Conservation (phyloP, 2,797 vertebrate species). For the Gymnopithys bicolor region DNA sequence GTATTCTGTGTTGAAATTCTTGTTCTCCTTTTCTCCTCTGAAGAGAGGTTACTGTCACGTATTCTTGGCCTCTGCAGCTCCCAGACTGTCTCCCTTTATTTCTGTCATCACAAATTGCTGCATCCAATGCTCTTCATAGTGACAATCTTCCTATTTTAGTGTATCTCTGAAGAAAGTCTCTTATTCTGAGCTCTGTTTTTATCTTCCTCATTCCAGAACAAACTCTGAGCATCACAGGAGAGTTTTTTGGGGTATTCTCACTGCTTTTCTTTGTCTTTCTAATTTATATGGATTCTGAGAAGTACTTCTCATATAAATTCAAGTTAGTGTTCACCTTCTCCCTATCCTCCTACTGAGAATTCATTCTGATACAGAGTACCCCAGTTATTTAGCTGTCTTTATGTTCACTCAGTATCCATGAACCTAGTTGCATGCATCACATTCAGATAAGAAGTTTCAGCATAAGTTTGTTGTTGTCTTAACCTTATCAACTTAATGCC, state of each 20-base stretch:
- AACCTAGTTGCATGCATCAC: background rate
- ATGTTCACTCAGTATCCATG: background rate
- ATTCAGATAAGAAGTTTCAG: background rate
- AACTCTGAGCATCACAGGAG: background rate
- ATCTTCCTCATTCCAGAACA: background rate
- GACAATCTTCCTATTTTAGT: background rate
- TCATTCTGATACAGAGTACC: background rate
- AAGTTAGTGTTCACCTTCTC: background rate
- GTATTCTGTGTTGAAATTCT: background rate
- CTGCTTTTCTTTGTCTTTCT: background rate
- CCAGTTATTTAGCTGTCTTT: background rate
- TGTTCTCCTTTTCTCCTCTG: background rate
- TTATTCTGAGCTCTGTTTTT: background rate
- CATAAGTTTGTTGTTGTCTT: background rate
- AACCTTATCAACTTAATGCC: background rate
- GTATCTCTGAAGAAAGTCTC: background rate
- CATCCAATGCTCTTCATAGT: background rate
- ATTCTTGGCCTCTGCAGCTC: background rate
- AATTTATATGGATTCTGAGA: background rate
- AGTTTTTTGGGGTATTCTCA: background rate
- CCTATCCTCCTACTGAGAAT: background rate
- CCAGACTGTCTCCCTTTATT: background rate
- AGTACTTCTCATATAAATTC: background rate
- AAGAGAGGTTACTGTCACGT: background rate
- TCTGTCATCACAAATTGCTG: background rate